Base-by-base conservation (phyloP, 2,113 vertebrate genomes). In the Sapajus apella region DNA sequence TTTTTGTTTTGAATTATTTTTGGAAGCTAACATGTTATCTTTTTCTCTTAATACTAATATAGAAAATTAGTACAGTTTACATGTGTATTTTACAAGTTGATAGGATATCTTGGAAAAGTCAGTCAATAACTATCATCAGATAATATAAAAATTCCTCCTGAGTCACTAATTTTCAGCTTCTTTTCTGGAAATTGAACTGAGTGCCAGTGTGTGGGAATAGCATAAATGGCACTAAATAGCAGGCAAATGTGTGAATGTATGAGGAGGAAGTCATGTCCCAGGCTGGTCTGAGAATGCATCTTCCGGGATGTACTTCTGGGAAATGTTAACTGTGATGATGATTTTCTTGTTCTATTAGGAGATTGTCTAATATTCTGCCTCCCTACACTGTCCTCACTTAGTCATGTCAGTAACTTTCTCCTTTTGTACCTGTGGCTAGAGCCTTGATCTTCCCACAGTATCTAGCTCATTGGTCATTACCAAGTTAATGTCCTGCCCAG, bases 161-260 rank as follows among this genome's bases (percentile, higher is more conserved):
- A 30, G n/a, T 89, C 40, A 61, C 50, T 45, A 21, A 77, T 50
- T 79, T 92, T 45, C 32, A 8, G 9, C 20, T 88, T 7, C 81
- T 35, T n/a, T 55, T 70, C 37, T 77, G 37, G 76, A 92, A 90
- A 50, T 93, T 87, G 91, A 95, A 87, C 81, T 61, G 40, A 95
- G 61, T 35, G 40, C 73, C n/a, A n/a, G 0, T 35, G 6, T 68
- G 14, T 92, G 56, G 58, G 45, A 82, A 27, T 5, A 68, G 21
- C 27, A 66, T 1, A n/a, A 5, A 21, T 18, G 17, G 58, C 82
- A 35, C 32, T 50, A 7, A 84, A 11, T 75, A 81, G 6, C 55
- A 72, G 40, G 50, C 40, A 89, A 35, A 14, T 16, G 25, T 66
- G n/a, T 50, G 61, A 61, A 47, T 55, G 45, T 32, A 16, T 1